A percentile compares a stretch with the other conserved stretches of the same genome.
phyloP scores from a whole-genome alignment of 2,797 vertebrate genomes.

The Muscicapa striata region DNA sequence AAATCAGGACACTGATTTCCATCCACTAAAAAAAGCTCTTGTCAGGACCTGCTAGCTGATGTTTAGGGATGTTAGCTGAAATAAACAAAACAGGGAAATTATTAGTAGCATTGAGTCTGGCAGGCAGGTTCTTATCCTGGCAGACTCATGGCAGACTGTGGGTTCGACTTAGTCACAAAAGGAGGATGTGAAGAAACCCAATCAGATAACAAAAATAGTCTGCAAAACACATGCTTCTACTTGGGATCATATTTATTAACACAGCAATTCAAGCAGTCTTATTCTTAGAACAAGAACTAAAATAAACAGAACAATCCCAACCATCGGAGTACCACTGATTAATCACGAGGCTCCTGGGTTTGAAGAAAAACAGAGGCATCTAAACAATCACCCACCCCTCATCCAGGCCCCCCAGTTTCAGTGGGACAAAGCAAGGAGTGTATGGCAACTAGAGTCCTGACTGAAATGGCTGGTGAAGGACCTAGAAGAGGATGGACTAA shows the following conservation, averaged over 20 bases:
- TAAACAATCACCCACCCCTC: background rate
- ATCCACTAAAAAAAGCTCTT: background rate
- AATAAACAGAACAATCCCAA: constrained; percentile 26
- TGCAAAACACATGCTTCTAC: constrained; percentile 16
- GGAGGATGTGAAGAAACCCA: constrained; percentile 9
- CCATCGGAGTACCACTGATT: background rate
- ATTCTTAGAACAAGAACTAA: constrained; percentile 35
- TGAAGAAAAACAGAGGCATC: background rate
- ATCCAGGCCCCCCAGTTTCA: background rate
- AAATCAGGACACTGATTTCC: background rate
- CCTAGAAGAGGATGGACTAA: background rate
- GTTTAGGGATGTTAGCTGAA: constrained; percentile 27
- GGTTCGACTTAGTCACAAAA: constrained; percentile 39
- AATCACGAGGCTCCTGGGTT: background rate
- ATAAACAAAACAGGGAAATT: constrained; percentile 34
- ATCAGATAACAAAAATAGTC: constrained; percentile 23
- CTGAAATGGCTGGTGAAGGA: background rate
- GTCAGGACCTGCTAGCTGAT: background rate
- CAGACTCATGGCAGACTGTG: background rate
- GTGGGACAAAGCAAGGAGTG: background rate
- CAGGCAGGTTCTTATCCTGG: background rate
- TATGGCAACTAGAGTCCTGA: background rate
- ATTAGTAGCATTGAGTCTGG: constrained; percentile 7
- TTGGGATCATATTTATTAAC: constrained; percentile 36
- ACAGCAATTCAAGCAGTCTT: background rate